Evolutionary conservation across 2,113 vertebrate species (phyloP).

Genomic region (human): GRCh38 chr11:15982001-15982500

Average conservation of each 20-base stretch:
- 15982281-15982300: neutral
- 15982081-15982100: neutral
- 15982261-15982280: conserved; percentile 58
- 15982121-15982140: neutral
- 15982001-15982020: neutral
- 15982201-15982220: conserved; percentile 45
- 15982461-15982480: neutral
- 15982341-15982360: conserved; percentile 25
- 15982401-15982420: neutral
- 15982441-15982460: conserved; percentile 54
- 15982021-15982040: neutral
- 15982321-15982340: neutral
- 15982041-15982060: neutral
- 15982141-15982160: neutral
- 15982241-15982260: conserved; percentile 40
- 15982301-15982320: neutral
- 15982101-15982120: neutral
- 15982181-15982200: conserved; percentile 18
- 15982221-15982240: conserved; percentile 30
- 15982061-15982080: neutral
- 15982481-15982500: neutral
- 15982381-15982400: neutral
- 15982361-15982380: neutral
- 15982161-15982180: too few species aligned
- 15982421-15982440: conserved; percentile 50